A percentile compares a stretch with the other conserved stretches of the same genome.
Conservation (phyloP, 2,113 vertebrate genomes). For the Neofelis nebulosa region DNA sequence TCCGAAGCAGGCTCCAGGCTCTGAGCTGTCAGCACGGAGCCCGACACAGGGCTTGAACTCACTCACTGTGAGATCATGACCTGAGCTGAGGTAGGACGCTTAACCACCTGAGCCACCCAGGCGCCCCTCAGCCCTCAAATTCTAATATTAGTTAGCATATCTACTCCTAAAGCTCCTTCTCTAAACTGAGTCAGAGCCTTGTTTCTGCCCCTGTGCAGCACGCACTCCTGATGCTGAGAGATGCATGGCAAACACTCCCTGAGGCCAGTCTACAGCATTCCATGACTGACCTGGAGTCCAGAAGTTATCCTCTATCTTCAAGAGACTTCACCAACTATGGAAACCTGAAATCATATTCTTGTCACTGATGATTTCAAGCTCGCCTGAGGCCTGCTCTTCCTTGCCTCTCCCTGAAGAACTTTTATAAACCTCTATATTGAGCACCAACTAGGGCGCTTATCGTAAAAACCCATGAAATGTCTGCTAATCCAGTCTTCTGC, state of each 20-base stretch:
- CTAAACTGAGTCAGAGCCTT: neutral
- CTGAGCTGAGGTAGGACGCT: too few relatives aligned
- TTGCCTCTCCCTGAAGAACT: neutral
- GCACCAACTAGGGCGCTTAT: neutral
- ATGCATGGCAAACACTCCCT: neutral
- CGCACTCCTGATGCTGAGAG: neutral
- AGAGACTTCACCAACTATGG: neutral
- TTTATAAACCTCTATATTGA: neutral
- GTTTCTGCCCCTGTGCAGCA: accelerated
- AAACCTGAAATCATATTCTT: neutral
- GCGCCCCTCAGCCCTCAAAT: neutral
- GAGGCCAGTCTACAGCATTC: neutral
- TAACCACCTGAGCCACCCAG: too few relatives aligned
- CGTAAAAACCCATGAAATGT: neutral
- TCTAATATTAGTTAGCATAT: neutral
- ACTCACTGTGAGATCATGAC: too few relatives aligned
- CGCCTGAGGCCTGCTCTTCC: neutral
- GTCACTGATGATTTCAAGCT: neutral
- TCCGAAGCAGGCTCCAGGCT: too few relatives aligned
- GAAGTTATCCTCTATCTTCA: neutral
- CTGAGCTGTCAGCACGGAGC: too few relatives aligned
- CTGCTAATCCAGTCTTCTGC: neutral
- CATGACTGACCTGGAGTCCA: neutral
- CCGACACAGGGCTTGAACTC: too few relatives aligned
- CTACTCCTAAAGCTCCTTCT: neutral